Conservation (phyloP, 2,797 vertebrate species). For the Sorex maritimensis region DNA sequence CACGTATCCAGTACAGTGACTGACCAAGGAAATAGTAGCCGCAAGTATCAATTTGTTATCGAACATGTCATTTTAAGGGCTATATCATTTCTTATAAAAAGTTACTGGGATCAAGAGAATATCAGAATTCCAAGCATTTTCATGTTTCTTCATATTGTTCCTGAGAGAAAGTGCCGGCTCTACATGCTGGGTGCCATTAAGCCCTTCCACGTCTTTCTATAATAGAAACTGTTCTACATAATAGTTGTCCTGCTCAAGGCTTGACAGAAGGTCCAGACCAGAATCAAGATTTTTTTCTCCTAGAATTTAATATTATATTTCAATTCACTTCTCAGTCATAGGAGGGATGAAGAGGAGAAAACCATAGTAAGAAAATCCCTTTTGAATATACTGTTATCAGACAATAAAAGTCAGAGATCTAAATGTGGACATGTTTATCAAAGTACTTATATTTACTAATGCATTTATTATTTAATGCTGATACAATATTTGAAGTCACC, state of each 20-base stretch:
- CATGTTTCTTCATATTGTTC: constrained; percentile 4
- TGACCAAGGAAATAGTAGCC: background rate
- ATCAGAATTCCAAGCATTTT: constrained; percentile 59
- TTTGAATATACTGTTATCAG: background rate
- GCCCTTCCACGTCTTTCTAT: background rate
- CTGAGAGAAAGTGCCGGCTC: constrained; percentile 2
- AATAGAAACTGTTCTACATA: background rate
- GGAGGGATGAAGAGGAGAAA: background rate
- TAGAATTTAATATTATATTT: constrained; percentile 42
- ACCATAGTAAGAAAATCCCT: background rate
- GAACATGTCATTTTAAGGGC: constrained; percentile 33
- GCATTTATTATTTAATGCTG: constrained; percentile 32
- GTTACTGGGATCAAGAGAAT: constrained; percentile 10
- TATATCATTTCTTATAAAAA: background rate
- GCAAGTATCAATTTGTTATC: constrained; percentile 31
- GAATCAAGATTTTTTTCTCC: background rate
- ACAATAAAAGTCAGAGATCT: background rate
- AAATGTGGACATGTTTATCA: background rate
- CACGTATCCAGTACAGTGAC: background rate
- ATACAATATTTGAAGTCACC: background rate
- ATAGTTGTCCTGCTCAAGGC: background rate
- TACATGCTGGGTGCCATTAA: background rate
- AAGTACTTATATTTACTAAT: background rate
- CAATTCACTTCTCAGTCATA: background rate
- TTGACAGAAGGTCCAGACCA: background rate